These are phyloP conservation scores for Arothron firmamentum DNA, from an alignment of 2,113 vertebrate species.

Conservation along the genomic window DNA sequence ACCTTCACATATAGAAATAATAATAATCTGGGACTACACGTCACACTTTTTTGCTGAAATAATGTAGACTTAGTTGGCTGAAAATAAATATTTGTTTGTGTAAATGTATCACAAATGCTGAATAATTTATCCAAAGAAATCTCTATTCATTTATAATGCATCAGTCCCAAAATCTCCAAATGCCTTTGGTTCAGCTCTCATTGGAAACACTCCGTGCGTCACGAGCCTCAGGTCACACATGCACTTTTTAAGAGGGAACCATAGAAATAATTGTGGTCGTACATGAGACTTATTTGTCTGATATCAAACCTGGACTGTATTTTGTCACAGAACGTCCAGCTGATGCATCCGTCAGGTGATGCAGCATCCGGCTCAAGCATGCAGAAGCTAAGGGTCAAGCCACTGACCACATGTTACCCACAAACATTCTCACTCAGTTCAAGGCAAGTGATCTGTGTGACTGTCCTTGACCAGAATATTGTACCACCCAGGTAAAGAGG, in stretches of 20 bases:
- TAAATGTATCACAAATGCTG: conserved; percentile 53
- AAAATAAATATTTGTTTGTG: conserved; percentile 54
- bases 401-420: too few species aligned
- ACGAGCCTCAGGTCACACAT: background rate
- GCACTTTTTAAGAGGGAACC: background rate
- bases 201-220: conserved; percentile 38
- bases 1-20: too few species aligned
- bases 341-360: too few species aligned
- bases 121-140: conserved; percentile 56
- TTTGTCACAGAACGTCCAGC: too few species aligned
- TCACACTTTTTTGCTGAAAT: background rate
- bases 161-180: conserved; percentile 25
- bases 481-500: background rate
- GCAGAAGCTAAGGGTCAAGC: too few species aligned
- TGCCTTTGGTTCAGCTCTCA: conserved; percentile 41
- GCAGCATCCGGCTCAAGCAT: too few species aligned
- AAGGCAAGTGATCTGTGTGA: conserved; percentile 11
- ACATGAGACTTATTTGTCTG: too few species aligned
- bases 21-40: too few species aligned
- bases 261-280: conserved; percentile 1
- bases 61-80: background rate
- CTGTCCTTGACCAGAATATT: conserved; percentile 17
- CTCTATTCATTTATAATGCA: conserved; percentile 62
- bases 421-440: too few species aligned
- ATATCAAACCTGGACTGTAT: too few species aligned